These are phyloP conservation scores for Oceanites oceanicus DNA, from an alignment of 2,113 vertebrate species.

Conservation along the genomic window DNA sequence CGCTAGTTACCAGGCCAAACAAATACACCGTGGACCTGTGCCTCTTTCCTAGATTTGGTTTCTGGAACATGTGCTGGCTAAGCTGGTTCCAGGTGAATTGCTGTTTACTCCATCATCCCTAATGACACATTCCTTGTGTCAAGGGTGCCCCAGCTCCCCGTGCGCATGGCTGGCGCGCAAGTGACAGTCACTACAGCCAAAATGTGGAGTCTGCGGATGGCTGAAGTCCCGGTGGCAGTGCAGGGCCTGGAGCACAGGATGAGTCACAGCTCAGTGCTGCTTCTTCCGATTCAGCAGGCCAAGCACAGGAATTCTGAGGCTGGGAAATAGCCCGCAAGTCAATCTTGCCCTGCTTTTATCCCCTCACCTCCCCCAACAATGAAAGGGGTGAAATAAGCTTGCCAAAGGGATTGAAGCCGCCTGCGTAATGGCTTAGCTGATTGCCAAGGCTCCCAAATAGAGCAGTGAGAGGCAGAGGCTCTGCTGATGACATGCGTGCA, in stretches of 20 bases:
- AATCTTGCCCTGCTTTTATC: background rate
- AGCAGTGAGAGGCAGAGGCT: background rate
- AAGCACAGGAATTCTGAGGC: background rate
- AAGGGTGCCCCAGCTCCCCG: background rate
- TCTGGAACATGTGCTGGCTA: background rate
- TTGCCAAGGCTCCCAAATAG: background rate
- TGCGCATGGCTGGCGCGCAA: background rate
- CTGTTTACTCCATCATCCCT: constrained; percentile 34
- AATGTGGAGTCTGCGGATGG: rapidly evolving
- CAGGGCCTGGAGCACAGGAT: background rate
- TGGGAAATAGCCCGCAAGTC: background rate
- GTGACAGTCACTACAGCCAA: background rate
- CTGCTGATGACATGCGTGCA: background rate
- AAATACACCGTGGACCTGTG: background rate
- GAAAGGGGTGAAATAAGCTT: background rate
- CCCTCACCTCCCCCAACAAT: background rate
- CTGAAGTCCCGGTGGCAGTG: background rate
- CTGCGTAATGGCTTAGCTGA: background rate
- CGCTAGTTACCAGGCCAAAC: constrained; percentile 42
- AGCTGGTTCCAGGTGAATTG: constrained; percentile 52
- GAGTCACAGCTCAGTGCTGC: background rate
- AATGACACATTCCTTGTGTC: background rate
- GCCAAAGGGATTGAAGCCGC: background rate
- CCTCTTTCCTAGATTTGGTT: constrained; percentile 6
- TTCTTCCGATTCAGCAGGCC: background rate